Conservation (phyloP, 53 echinoderm and acorn worm genomes). For the Zoroaster sp. region DNA sequence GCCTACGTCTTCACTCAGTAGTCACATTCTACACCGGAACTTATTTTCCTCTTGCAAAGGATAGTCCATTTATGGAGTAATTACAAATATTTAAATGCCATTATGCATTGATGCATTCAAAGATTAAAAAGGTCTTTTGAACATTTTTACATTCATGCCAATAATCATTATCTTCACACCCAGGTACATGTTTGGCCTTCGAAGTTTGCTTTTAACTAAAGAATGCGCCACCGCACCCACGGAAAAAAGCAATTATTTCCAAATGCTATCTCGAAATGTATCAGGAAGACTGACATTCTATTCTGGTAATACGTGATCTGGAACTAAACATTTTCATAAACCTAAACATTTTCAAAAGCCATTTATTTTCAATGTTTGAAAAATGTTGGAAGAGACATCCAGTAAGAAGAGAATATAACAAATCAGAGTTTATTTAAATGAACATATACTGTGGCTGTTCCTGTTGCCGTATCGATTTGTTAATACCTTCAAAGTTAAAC, state of each 20-base stretch:
- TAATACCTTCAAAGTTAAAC: constrained; percentile 40
- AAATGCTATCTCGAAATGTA: no score
- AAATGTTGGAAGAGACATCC: not conserved
- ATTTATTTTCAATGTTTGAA: not conserved
- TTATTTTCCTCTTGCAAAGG: not conserved
- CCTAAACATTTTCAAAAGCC: not conserved
- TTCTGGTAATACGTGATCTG: no score
- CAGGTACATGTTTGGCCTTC: constrained; percentile 18
- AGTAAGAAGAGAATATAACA: no score
- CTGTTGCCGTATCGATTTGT: not conserved
- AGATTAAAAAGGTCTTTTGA: not conserved
- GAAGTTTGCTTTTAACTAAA: not conserved
- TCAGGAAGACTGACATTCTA: no score
- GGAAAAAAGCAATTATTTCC: no score
- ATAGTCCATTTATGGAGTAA: not conserved
- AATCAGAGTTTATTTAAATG: no score
- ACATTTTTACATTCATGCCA: not conserved
- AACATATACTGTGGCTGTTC: no score
- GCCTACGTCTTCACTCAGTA: no score
- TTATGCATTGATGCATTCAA: not conserved
- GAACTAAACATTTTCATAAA: not conserved
- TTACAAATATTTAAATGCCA: constrained; percentile 21
- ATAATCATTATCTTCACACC: constrained; percentile 25
- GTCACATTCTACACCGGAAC: not conserved
- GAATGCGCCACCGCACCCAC: not conserved